phyloP scores from a whole-genome alignment of 2,113 vertebrate species.

The Rhabdornis inornatus region DNA sequence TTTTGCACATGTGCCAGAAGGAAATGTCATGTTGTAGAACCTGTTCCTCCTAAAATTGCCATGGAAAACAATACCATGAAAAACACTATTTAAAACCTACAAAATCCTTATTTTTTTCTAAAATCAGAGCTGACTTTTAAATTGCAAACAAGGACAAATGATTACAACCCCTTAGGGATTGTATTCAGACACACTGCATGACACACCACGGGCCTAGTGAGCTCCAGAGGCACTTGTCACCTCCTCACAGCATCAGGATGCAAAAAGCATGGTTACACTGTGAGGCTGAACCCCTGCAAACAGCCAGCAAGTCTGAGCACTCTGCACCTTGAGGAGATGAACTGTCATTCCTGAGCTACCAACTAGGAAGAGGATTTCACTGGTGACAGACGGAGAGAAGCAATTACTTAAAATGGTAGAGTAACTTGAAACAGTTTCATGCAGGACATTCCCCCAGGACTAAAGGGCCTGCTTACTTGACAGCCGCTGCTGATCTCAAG shows the following conservation, averaged over 20 bases:
- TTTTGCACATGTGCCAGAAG: accelerated
- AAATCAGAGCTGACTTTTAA: not conserved
- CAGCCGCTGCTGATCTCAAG: not conserved
- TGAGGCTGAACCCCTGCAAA: not conserved
- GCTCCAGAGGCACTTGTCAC: accelerated
- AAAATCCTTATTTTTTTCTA: not conserved
- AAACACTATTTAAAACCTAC: not conserved
- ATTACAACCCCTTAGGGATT: not conserved
- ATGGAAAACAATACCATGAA: not conserved
- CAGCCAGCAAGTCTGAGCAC: not conserved
- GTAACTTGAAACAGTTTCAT: not conserved
- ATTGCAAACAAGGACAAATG: not conserved
- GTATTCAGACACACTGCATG: not conserved
- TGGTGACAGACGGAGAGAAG: not conserved
- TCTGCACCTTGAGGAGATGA: not conserved
- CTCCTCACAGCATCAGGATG: not conserved
- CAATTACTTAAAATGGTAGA: not conserved
- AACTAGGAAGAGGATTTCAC: not conserved
- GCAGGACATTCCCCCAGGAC: not conserved
- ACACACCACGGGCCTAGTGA: accelerated
- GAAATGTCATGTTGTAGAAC: not conserved
- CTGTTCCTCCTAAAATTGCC: not conserved
- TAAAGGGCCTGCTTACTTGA: not conserved
- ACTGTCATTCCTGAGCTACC: not conserved
- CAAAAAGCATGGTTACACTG: not conserved